These are phyloP conservation scores for Syrphus vitripennis DNA, from an alignment of 2,888 invertebrate species.

Conservation along the genomic window DNA sequence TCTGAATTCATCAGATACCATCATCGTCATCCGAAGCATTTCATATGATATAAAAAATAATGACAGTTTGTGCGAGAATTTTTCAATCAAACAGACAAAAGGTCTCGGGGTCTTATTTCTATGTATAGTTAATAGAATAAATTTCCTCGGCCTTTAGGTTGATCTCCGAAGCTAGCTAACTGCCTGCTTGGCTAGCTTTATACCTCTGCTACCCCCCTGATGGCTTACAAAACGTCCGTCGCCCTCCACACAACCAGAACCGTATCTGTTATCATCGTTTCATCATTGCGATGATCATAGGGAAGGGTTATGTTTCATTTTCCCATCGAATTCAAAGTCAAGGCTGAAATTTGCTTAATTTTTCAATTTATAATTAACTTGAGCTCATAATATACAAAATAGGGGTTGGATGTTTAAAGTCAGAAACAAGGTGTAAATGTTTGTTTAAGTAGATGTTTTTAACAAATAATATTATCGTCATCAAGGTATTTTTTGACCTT, in stretches of 20 bases:
- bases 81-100: constrained; percentile 47
- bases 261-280: background rate
- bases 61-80: background rate
- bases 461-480: background rate
- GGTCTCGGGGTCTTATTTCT: constrained; percentile 53
- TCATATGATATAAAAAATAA: background rate
- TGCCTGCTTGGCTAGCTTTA: background rate
- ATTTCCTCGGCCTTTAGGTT: constrained; percentile 9
- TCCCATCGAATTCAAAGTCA: constrained; percentile 43
- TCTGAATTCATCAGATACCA: background rate
- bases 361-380: constrained; percentile 22
- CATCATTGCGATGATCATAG: constrained; percentile 3
- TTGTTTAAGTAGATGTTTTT: background rate
- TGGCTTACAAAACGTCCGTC: background rate
- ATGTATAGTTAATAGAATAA: constrained; percentile 56
- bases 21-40: background rate
- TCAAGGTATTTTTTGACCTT: background rate
- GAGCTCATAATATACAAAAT: background rate
- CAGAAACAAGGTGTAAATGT: constrained; percentile 14
- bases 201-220: background rate
- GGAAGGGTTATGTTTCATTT: constrained; percentile 9
- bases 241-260: background rate
- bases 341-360: constrained; percentile 44
- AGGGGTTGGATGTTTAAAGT: constrained; percentile 4
- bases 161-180: constrained; percentile 8